phyloP scores from a whole-genome alignment of 2,797 vertebrate genomes.

The Gambusia yucatana region DNA sequence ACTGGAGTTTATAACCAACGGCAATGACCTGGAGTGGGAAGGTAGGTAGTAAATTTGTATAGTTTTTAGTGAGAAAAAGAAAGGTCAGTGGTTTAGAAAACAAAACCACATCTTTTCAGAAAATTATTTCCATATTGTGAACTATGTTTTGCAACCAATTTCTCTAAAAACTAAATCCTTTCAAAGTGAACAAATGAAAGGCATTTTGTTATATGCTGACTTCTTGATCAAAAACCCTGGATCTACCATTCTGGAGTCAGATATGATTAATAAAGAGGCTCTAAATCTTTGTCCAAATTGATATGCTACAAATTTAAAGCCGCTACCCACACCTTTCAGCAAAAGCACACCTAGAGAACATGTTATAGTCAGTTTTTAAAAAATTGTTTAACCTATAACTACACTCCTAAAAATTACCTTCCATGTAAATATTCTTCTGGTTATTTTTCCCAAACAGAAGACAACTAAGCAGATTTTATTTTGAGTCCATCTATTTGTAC shows the following conservation, averaged over 20 bases:
- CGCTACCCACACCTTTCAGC: background rate
- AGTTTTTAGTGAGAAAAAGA: background rate
- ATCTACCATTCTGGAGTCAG: background rate
- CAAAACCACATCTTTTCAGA: background rate
- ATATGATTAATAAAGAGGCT: background rate
- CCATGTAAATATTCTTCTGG: background rate
- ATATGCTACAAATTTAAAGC: background rate
- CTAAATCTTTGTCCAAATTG: background rate
- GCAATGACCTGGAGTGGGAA: slow-evolving; percentile 97
- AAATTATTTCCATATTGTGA: background rate
- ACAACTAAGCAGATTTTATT: background rate
- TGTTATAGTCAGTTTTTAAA: background rate
- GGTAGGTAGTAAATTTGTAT: slow-evolving; percentile 71
- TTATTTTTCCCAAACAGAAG: background rate
- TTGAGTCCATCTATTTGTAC: background rate
- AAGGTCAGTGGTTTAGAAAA: background rate
- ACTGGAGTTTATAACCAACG: slow-evolving; percentile 92
- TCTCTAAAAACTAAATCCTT: background rate
- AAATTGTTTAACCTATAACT: background rate
- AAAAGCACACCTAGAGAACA: background rate
- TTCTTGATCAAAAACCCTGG: background rate
- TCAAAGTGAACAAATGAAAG: background rate
- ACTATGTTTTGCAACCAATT: background rate
- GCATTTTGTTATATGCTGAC: background rate
- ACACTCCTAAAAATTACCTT: background rate